Conservation (phyloP, 92 coral and sea anemone genomes). For the Pocillopora grandis region DNA sequence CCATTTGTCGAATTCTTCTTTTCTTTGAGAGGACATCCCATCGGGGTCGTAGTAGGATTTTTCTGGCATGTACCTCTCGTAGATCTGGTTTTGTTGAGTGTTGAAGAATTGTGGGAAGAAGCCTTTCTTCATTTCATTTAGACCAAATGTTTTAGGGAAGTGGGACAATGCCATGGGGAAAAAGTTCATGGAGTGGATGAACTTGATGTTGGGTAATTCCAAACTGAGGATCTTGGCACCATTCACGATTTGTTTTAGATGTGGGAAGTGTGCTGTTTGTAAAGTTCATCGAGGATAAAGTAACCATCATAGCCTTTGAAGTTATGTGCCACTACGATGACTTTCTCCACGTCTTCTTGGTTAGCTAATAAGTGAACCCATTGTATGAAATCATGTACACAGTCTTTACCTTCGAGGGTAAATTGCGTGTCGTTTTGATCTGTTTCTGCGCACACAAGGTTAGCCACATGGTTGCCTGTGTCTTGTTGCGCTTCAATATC, state of each 20-base stretch:
- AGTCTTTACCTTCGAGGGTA: neutral
- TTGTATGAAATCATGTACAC: neutral
- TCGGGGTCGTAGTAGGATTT: too few relatives aligned
- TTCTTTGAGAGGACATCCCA: too few relatives aligned
- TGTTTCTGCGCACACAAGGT: too few relatives aligned
- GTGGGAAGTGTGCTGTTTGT: neutral
- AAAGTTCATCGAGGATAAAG: neutral
- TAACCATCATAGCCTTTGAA: neutral
- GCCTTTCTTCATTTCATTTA: neutral
- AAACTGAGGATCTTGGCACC: neutral
- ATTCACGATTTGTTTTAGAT: neutral
- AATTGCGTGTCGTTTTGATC: too few relatives aligned
- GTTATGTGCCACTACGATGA: neutral
- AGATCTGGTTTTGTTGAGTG: neutral
- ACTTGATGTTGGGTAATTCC: too few relatives aligned
- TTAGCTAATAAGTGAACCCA: neutral
- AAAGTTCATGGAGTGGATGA: neutral
- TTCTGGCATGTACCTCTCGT: neutral
- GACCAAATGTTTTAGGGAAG: neutral
- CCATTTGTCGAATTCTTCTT: too few relatives aligned
- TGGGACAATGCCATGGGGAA: neutral
- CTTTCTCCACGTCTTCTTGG: neutral
- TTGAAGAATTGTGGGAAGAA: conserved; percentile 2
- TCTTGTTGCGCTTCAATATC: too few relatives aligned
- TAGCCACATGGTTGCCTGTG: too few relatives aligned